Percentiles rank a stretch among this genome's conserved stretches.
These are phyloP conservation scores for Myotis findleyi DNA, from an alignment of 2,797 vertebrate species.

Conservation along the genomic window DNA sequence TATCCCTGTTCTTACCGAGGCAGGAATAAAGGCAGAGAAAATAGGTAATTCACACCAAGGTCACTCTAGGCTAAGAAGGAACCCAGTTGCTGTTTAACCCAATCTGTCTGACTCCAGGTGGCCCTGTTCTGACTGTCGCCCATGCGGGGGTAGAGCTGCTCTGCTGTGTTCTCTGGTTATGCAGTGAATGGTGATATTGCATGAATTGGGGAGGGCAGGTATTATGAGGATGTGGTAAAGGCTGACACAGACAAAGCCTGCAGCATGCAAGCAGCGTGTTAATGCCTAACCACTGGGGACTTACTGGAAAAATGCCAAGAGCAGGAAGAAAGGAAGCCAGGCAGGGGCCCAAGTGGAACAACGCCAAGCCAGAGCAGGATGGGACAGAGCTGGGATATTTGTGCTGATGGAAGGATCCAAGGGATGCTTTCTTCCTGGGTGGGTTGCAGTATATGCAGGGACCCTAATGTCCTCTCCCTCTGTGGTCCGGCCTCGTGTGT, in stretches of 20 bases:
- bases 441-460: neutral
- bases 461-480: neutral
- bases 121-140: neutral
- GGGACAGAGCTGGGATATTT: neutral
- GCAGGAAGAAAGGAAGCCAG: neutral
- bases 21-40: slow-evolving; percentile 37
- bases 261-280: neutral
- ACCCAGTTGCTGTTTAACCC: neutral
- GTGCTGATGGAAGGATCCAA: neutral
- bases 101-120: neutral
- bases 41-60: neutral
- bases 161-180: neutral
- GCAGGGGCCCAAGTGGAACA: neutral
- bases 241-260: neutral
- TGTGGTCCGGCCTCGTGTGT: neutral
- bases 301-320: neutral
- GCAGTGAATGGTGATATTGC: neutral
- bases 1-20: neutral
- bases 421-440: neutral
- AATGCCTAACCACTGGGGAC: neutral
- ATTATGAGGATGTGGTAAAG: neutral
- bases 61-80: neutral
- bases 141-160: neutral
- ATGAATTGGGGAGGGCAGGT: neutral
- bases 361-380: neutral